Evolutionary conservation across 2,888 invertebrate genomes (phyloP).

Genomic region (Noctua comes): DNA sequence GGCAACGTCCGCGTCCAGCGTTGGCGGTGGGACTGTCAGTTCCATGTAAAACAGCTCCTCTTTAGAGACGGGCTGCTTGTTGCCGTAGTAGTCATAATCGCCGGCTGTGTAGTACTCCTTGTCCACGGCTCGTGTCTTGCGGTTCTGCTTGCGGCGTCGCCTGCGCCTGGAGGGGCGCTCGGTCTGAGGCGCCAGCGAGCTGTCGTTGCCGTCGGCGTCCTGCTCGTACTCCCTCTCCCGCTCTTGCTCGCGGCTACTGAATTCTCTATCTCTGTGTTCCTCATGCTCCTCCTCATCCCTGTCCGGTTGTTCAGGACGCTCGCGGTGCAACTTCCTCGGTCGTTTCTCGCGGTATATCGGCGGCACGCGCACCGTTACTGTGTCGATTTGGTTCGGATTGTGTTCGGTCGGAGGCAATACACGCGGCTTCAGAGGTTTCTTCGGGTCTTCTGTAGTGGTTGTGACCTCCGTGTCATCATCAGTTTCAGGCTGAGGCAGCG

Average conservation of each 20-base stretch:
- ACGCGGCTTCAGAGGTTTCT: slow-evolving; percentile 80
- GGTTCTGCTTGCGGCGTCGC: slow-evolving; percentile 79
- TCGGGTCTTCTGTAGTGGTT: slow-evolving; percentile 87
- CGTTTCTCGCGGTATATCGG: slow-evolving; percentile 86
- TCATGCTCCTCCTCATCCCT: slow-evolving; percentile 70
- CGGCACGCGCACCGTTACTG: slow-evolving; percentile 88
- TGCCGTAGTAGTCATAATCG: slow-evolving; percentile 85
- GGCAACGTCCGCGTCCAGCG: slow-evolving; percentile 79
- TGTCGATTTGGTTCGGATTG: slow-evolving; percentile 87
- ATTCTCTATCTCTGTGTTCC: slow-evolving; percentile 55
- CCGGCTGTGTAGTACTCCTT: slow-evolving; percentile 76
- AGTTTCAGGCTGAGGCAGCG: slow-evolving; percentile 72
- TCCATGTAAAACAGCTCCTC: slow-evolving; percentile 81
- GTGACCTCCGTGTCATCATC: slow-evolving; percentile 82
- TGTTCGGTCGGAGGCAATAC: slow-evolving; percentile 88
- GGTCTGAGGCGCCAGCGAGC: slow-evolving; percentile 72
- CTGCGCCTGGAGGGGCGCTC: slow-evolving; percentile 76
- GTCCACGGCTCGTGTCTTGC: slow-evolving; percentile 73
- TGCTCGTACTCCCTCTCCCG: slow-evolving; percentile 65
- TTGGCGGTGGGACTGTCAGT: slow-evolving; percentile 82
- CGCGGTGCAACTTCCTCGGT: slow-evolving; percentile 85
- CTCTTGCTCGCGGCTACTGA: slow-evolving; percentile 59
- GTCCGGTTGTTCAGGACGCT: slow-evolving; percentile 79
- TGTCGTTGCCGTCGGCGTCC: slow-evolving; percentile 78
- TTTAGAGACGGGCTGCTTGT: slow-evolving; percentile 79